These are phyloP conservation scores for Karalla daura DNA, from an alignment of 2,797 vertebrate genomes.

Conservation along the genomic window DNA sequence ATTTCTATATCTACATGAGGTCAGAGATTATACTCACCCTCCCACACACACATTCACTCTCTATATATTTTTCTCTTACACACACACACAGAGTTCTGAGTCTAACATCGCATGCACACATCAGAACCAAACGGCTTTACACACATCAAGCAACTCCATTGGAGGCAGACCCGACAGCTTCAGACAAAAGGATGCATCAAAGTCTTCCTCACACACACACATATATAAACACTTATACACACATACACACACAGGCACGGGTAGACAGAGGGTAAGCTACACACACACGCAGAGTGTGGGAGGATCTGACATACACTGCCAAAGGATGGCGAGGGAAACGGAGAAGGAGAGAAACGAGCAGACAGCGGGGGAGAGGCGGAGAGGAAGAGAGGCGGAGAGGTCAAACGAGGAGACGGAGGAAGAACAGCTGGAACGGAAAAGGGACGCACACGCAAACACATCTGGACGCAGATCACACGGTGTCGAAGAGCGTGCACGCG, in stretches of 20 bases:
- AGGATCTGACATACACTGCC: slow-evolving; percentile 49
- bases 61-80: no score
- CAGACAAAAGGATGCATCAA: slow-evolving; percentile 51
- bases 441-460: background rate
- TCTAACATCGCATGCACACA: slow-evolving; percentile 49
- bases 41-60: slow-evolving; percentile 1
- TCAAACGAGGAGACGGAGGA: slow-evolving; percentile 58
- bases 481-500: slow-evolving; percentile 10
- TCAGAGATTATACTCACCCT: slow-evolving; percentile 14
- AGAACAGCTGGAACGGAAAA: slow-evolving; percentile 22
- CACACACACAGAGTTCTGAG: slow-evolving; percentile 29
- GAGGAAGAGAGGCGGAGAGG: slow-evolving; percentile 23
- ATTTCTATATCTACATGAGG: slow-evolving; percentile 14
- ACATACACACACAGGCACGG: slow-evolving; percentile 7
- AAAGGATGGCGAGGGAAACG: slow-evolving; percentile 20
- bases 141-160: slow-evolving; percentile 33
- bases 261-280: slow-evolving; percentile 25
- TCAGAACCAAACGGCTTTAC: slow-evolving; percentile 45
- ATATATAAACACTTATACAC: slow-evolving; percentile 11
- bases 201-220: slow-evolving; percentile 5
- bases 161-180: slow-evolving; percentile 42
- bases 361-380: background rate
- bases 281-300: slow-evolving; percentile 40
- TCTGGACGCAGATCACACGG: background rate
- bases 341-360: slow-evolving; percentile 8